Conservation (phyloP, 2,797 vertebrate genomes). For the Fratercula arctica region DNA sequence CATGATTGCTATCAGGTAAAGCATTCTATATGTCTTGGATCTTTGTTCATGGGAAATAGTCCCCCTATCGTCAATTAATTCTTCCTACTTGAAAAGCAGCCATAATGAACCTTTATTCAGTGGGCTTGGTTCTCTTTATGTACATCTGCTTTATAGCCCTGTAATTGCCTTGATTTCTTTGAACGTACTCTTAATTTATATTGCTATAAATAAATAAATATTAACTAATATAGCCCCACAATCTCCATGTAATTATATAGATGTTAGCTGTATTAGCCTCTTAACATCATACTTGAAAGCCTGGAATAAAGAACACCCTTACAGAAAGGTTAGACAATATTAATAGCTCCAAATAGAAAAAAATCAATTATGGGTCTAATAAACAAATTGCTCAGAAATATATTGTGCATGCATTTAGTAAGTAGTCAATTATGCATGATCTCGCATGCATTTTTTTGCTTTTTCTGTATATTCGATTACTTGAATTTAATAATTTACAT, state of each 20-base stretch:
- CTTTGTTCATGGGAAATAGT: neutral
- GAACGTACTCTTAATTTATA: neutral
- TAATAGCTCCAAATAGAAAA: neutral
- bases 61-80: neutral
- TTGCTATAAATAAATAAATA: neutral
- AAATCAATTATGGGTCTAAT: neutral
- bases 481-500: conserved; percentile 3
- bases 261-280: neutral
- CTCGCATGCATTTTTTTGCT: neutral
- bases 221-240: neutral
- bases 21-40: neutral
- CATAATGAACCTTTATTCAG: neutral
- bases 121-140: neutral
- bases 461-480: neutral
- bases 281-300: neutral
- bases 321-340: neutral
- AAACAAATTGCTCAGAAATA: neutral
- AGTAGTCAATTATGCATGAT: neutral
- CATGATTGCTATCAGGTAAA: neutral
- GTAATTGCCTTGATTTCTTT: neutral
- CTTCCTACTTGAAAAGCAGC: neutral
- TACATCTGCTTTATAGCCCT: neutral
- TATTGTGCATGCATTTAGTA: neutral
- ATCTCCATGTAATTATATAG: neutral
- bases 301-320: neutral